phyloP scores from a whole-genome alignment of 2,888 invertebrate genomes.

The Dascillus cervinus region DNA sequence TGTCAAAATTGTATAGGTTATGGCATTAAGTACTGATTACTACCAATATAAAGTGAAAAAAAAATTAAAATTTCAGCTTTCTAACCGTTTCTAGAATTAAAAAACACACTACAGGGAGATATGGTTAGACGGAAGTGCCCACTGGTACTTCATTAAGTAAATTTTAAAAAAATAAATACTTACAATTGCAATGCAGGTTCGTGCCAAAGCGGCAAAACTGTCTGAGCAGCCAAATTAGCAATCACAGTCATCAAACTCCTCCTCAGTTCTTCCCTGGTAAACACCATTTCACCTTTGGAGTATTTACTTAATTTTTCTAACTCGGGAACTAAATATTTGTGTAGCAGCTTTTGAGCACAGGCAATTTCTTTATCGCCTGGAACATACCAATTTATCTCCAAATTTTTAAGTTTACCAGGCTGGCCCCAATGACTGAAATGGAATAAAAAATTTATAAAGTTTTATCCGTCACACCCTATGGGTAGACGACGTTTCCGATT shows the following conservation, averaged over 20 bases:
- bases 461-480: neutral
- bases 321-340: conserved; percentile 59
- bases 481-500: too few relatives aligned
- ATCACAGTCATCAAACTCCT: conserved; percentile 60
- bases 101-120: too few relatives aligned
- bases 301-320: conserved; percentile 52
- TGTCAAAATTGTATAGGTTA: too few relatives aligned
- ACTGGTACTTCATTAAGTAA: too few relatives aligned
- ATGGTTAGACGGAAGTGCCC: too few relatives aligned
- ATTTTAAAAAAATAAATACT: conserved; percentile 36
- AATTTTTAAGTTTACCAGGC: conserved; percentile 55
- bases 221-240: conserved; percentile 57
- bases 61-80: too few relatives aligned
- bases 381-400: conserved; percentile 69
- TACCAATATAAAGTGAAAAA: too few relatives aligned
- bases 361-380: conserved; percentile 63
- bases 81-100: too few relatives aligned
- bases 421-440: conserved; percentile 68
- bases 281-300: conserved; percentile 43
- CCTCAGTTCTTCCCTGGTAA: conserved; percentile 60
- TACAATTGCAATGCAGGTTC: conserved; percentile 52
- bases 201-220: conserved; percentile 62
- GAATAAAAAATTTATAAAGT: neutral
- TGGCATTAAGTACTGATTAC: too few relatives aligned
- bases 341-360: conserved; percentile 57